Conservation (phyloP, 1,140 invertebrate species). For the Drosophila aff. region DNA sequence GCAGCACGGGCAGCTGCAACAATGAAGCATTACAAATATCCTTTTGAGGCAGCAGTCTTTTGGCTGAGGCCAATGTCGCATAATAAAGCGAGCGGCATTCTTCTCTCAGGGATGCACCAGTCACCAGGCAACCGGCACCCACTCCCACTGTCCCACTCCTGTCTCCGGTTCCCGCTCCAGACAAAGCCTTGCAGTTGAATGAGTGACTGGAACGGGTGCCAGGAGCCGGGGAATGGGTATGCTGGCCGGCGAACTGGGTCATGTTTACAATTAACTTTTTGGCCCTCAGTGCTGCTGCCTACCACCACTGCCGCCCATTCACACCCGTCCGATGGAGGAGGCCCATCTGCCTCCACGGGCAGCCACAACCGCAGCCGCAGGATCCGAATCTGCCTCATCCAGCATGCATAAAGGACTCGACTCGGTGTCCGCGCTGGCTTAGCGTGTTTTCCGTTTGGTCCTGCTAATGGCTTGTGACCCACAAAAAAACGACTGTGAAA, state of each 20-base stretch:
- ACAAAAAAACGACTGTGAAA: slow-evolving; percentile 27
- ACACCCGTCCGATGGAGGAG: neutral
- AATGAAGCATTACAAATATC: slow-evolving; percentile 73
- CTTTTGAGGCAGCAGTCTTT: slow-evolving; percentile 44
- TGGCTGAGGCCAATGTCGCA: slow-evolving; percentile 61
- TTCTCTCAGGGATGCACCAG: slow-evolving; percentile 52
- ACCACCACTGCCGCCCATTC: slow-evolving; percentile 10
- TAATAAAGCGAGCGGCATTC: slow-evolving; percentile 70
- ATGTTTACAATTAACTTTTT: slow-evolving; percentile 83
- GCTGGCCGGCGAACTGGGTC: slow-evolving; percentile 62
- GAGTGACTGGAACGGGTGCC: slow-evolving; percentile 19
- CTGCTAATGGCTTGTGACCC: slow-evolving; percentile 62
- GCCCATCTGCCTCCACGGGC: slow-evolving; percentile 26
- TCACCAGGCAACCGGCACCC: slow-evolving; percentile 10
- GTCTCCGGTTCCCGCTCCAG: slow-evolving; percentile 37
- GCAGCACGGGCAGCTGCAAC: slow-evolving; percentile 30
- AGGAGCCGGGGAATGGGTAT: slow-evolving; percentile 5
- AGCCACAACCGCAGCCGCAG: slow-evolving; percentile 49
- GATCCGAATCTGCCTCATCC: slow-evolving; percentile 60
- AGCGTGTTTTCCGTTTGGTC: slow-evolving; percentile 47
- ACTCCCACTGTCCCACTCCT: slow-evolving; percentile 10
- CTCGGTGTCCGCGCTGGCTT: slow-evolving; percentile 45
- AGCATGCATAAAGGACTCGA: slow-evolving; percentile 72
- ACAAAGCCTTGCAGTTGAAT: slow-evolving; percentile 41
- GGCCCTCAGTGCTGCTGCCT: slow-evolving; percentile 40